Conservation (phyloP, 2,113 vertebrate genomes). For the Tragulus kanchil region DNA sequence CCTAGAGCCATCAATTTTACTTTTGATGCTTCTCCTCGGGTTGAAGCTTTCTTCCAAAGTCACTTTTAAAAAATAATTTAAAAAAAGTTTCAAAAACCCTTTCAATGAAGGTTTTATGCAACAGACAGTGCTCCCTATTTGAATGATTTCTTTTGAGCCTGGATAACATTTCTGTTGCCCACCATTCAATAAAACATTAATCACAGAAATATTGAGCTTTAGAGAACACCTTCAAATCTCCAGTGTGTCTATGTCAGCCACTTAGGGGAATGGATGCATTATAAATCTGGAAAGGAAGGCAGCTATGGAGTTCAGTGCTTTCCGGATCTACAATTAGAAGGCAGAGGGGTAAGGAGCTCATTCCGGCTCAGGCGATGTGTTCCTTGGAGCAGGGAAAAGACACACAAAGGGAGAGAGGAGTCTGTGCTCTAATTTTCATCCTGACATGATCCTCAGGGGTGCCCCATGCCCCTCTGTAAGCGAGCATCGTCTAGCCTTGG, state of each 20-base stretch:
- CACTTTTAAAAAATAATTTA: background rate
- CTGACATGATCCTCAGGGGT: accelerated
- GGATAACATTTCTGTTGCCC: background rate
- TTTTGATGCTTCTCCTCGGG: constrained; percentile 12
- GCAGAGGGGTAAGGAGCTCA: accelerated
- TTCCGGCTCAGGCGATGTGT: accelerated
- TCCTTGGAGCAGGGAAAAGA: background rate
- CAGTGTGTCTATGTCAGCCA: accelerated
- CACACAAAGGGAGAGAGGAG: accelerated
- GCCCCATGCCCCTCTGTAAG: accelerated
- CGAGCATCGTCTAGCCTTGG: accelerated
- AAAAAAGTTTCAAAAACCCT: background rate
- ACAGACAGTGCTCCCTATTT: background rate
- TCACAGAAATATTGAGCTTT: background rate
- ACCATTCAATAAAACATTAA: background rate
- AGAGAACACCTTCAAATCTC: background rate
- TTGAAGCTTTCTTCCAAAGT: constrained; percentile 43
- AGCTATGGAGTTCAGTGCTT: accelerated
- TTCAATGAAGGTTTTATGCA: constrained; percentile 1
- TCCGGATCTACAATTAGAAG: accelerated
- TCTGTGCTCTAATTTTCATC: accelerated
- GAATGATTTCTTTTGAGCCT: constrained; percentile 16
- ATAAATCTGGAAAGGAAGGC: background rate
- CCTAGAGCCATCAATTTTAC: constrained; percentile 2
- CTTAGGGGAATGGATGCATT: background rate